phyloP scores from a whole-genome alignment of 1,140 invertebrate species.

The Planococcus citri region DNA sequence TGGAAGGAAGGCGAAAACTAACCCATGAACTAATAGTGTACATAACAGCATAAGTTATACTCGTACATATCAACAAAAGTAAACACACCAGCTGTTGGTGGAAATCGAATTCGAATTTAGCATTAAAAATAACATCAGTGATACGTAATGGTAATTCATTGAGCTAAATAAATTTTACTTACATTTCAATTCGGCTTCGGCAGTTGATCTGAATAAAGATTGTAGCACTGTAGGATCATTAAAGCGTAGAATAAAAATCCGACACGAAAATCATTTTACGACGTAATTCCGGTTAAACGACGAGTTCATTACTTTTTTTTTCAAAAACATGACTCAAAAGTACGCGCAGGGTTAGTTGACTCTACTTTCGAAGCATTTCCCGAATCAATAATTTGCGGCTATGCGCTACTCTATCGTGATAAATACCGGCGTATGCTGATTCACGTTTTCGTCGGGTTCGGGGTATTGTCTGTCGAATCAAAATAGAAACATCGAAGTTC shows the following conservation, averaged over 20 bases:
- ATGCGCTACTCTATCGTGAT: background rate
- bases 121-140: background rate
- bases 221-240: background rate
- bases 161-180: too few relatives aligned
- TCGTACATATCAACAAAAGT: background rate
- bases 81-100: background rate
- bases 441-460: too few relatives aligned
- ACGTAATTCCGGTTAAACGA: too few relatives aligned
- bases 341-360: conserved; percentile 1
- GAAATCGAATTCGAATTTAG: background rate
- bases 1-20: background rate
- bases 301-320: background rate
- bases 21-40: background rate
- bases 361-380: conserved; percentile 11
- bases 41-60: too few relatives aligned
- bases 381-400: background rate
- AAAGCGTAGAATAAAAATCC: background rate
- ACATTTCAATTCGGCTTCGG: too few relatives aligned
- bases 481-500: too few relatives aligned
- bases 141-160: too few relatives aligned
- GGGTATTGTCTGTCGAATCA: too few relatives aligned
- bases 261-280: too few relatives aligned
- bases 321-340: background rate
- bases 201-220: too few relatives aligned
- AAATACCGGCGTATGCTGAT: background rate